These are phyloP conservation scores for Yasuhikotakia modesta DNA, from an alignment of 2,797 vertebrate genomes.

Conservation along the genomic window DNA sequence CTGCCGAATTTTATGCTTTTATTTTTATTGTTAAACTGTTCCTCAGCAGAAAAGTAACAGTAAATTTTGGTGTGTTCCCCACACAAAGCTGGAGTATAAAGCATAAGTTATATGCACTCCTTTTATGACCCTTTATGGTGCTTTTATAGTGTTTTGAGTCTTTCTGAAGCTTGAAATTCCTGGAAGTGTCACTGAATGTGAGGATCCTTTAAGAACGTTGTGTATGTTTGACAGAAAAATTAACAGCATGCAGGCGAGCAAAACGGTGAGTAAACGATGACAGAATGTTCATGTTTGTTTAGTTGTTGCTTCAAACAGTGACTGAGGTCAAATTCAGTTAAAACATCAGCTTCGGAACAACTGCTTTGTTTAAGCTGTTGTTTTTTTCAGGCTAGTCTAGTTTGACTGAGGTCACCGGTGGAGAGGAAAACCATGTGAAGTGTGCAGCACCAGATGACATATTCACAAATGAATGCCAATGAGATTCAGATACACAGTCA, in stretches of 20 bases:
- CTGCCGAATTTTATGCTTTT: too few relatives aligned
- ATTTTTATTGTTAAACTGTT: not conserved
- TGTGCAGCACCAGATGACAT: not conserved
- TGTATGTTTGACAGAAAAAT: not conserved
- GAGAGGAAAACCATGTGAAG: slow-evolving; percentile 6
- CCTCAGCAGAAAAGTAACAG: not conserved
- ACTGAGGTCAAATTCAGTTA: not conserved
- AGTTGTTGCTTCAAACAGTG: not conserved
- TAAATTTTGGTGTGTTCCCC: not conserved
- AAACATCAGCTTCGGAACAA: not conserved
- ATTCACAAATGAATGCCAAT: slow-evolving; percentile 26
- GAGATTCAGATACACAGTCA: not conserved
- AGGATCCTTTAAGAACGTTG: too few relatives aligned
- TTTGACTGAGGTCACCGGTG: slow-evolving; percentile 22
- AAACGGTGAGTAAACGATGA: not conserved
- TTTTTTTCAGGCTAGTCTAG: slow-evolving; percentile 9
- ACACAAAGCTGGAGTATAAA: not conserved
- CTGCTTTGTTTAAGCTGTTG: not conserved
- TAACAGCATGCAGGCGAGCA: not conserved
- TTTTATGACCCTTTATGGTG: not conserved
- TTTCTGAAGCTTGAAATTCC: not conserved
- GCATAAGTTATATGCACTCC: not conserved
- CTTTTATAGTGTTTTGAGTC: not conserved
- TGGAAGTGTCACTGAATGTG: too few relatives aligned
- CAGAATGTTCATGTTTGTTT: not conserved